Percentiles rank a stretch among this genome's conserved stretches.
phyloP scores from a whole-genome alignment of 2,797 vertebrate genomes.

The Craterocephalus amniculus region DNA sequence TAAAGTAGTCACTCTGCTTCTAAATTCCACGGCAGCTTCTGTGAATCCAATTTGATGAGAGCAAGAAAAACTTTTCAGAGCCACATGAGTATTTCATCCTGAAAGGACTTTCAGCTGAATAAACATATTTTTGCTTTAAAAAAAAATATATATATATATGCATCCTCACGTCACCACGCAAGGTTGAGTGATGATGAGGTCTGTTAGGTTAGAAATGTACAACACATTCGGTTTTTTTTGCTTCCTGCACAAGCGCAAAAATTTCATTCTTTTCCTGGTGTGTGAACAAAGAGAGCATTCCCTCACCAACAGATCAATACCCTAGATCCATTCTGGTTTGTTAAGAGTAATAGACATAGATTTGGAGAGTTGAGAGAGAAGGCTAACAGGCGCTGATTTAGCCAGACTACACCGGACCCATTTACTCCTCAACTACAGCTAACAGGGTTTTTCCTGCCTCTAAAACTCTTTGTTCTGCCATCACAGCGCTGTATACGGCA shows the following conservation, averaged over 20 bases:
- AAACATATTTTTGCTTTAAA: no score
- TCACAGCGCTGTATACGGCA: slow-evolving; percentile 34
- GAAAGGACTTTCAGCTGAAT: background rate
- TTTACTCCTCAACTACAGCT: slow-evolving; percentile 64
- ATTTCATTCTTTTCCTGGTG: slow-evolving; percentile 19
- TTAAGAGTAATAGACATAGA: slow-evolving; percentile 79
- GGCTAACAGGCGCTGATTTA: slow-evolving; percentile 63
- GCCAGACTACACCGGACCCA: slow-evolving; percentile 57
- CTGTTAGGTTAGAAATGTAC: background rate
- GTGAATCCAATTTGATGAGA: slow-evolving; percentile 31
- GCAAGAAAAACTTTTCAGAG: slow-evolving; percentile 6
- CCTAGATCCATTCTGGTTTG: slow-evolving; percentile 76
- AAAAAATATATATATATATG: background rate
- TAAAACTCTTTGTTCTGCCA: slow-evolving; percentile 56
- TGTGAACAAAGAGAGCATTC: slow-evolving; percentile 64
- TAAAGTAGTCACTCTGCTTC: background rate
- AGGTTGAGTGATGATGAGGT: background rate
- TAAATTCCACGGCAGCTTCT: slow-evolving; percentile 18
- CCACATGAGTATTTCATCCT: slow-evolving; percentile 1
- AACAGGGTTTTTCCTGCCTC: slow-evolving; percentile 63
- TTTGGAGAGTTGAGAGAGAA: slow-evolving; percentile 52
- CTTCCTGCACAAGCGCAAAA: background rate
- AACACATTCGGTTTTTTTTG: background rate
- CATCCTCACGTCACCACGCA: background rate
- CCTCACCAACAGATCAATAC: slow-evolving; percentile 73